These are phyloP conservation scores for Apodemia duryi DNA, from an alignment of 2,888 invertebrate species.

Conservation along the genomic window DNA sequence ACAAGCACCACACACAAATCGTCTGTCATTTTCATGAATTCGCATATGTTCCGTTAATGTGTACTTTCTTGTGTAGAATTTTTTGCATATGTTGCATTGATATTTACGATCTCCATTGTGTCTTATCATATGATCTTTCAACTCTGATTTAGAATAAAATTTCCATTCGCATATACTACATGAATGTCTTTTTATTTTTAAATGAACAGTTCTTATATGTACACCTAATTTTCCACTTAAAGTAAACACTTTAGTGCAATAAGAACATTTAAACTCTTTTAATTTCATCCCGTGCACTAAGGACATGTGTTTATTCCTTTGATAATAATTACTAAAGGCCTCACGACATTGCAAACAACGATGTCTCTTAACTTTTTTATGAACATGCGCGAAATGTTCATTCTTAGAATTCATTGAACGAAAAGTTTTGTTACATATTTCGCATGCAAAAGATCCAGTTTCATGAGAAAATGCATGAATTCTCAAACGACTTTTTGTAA, in stretches of 20 bases:
- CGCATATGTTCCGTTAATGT: slow-evolving; percentile 65
- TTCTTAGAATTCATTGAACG: slow-evolving; percentile 65
- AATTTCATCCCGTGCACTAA: slow-evolving; percentile 56
- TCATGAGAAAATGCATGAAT: slow-evolving; percentile 60
- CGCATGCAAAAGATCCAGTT: slow-evolving; percentile 59
- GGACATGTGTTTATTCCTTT: slow-evolving; percentile 62
- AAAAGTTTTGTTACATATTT: slow-evolving; percentile 70
- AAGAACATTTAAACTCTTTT: slow-evolving; percentile 61
- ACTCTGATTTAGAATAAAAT: slow-evolving; percentile 73
- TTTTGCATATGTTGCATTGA: slow-evolving; percentile 70
- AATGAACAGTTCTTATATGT: slow-evolving; percentile 60
- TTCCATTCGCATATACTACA: slow-evolving; percentile 75
- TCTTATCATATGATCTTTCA: slow-evolving; percentile 75
- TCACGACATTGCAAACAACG: slow-evolving; percentile 64
- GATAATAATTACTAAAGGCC: slow-evolving; percentile 63
- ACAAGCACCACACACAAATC: slow-evolving; percentile 58
- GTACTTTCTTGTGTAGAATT: slow-evolving; percentile 68
- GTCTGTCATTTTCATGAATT: slow-evolving; percentile 62
- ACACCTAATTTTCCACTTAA: slow-evolving; percentile 59
- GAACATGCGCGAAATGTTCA: slow-evolving; percentile 70
- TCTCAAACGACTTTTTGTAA: slow-evolving; percentile 58
- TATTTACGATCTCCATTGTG: slow-evolving; percentile 74
- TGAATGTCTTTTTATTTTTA: slow-evolving; percentile 61
- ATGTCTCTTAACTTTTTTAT: slow-evolving; percentile 64
- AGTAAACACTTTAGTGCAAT: slow-evolving; percentile 62